Base-by-base conservation (phyloP, 1,140 invertebrate genomes). In the Galleria mellonella region DNA sequence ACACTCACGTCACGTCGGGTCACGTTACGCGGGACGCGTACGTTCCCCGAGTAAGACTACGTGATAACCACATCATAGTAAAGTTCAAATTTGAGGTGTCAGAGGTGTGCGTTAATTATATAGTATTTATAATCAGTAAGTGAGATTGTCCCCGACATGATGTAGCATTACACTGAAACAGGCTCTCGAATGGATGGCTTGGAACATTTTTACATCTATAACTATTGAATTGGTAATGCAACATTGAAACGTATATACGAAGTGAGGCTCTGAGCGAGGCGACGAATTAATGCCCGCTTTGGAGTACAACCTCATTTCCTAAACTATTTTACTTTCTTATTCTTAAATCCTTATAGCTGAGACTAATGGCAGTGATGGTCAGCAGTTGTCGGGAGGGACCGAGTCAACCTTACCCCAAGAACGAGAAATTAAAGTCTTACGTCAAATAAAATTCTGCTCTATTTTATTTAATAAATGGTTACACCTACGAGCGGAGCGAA, bases 301-400 rank as follows among this genome's bases (percentile, higher is more conserved):
- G 11, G 28, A 33, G 9, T 36, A 31, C 28, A 56, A 49, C 54
- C 43, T 59, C 49, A 42, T 55, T 51, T 59, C 52, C 60, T 73
- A 71, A 58, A 50, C 66, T 75, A 72, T 56, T n/a, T 48, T 45
- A 62, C 55, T 46, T 62, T 43, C 62, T 72, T 76, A 70, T 67
- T 51, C 37, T 64, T 66, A 75, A 63, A 50, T 60, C 45, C 70
- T 71, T 77, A 77, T 42, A 61, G 47, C 51, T 57, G 62, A 70
- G 47, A 53, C 69, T 79, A 77, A 76, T 83, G 78, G 78, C 78
- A 83, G 78, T 83, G 73, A 63, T 72, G 67, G 66, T 76, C 62
- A 76, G 78, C 74, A 63, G 69, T 74, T 74, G 70, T 66, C 55
- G 74, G 75, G 72, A 70, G 75, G 78, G 74, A 78, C 70, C 6